phyloP scores from a whole-genome alignment of 92 coral and sea anemone genomes.

The Epizoanthus scotinus region DNA sequence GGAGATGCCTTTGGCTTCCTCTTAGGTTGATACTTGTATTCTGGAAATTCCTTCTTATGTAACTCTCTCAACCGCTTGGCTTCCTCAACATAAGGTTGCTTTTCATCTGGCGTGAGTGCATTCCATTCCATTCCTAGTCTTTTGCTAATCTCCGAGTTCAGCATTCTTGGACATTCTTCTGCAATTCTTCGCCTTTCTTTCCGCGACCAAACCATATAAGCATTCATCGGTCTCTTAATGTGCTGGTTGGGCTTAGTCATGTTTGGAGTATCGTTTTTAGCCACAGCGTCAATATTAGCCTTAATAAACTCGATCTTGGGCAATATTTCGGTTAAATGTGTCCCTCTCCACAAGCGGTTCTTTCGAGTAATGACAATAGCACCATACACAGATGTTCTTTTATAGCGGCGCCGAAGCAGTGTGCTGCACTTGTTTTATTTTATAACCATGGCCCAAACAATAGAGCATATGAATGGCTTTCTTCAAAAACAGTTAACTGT shows the following conservation, averaged over 20 bases:
- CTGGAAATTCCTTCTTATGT: slow-evolving; percentile 98
- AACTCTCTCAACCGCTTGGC: slow-evolving; percentile 90
- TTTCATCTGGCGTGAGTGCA: slow-evolving; percentile 82
- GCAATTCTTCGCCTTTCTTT: slow-evolving; percentile 97
- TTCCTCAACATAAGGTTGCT: slow-evolving; percentile 96
- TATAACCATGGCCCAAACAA: slow-evolving; percentile 79
- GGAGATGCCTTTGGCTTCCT: slow-evolving; percentile 86
- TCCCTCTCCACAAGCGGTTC: slow-evolving; percentile 16
- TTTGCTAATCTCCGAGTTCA: slow-evolving; percentile 99
- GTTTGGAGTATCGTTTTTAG: background rate
- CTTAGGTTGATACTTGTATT: slow-evolving; percentile 96
- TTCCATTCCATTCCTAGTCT: slow-evolving; percentile 98
- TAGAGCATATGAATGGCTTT: slow-evolving; percentile 76
- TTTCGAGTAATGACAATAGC: background rate
- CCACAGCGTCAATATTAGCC: slow-evolving; percentile 10
- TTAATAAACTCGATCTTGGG: too few relatives aligned
- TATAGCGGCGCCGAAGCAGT: slow-evolving; percentile 37
- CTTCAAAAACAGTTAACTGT: slow-evolving; percentile 74
- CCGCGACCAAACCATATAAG: slow-evolving; percentile 99
- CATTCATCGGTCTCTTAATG: slow-evolving; percentile 99
- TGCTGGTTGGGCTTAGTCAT: slow-evolving; percentile 96
- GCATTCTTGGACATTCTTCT: slow-evolving; percentile 98
- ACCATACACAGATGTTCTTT: slow-evolving; percentile 31
- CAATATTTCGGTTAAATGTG: slow-evolving; percentile 2
- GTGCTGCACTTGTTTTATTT: slow-evolving; percentile 39